A percentile compares a stretch with the other conserved stretches of the same genome.
Evolutionary conservation across 2,888 invertebrate species (phyloP).

Genomic region (Sesia apiformis): DNA sequence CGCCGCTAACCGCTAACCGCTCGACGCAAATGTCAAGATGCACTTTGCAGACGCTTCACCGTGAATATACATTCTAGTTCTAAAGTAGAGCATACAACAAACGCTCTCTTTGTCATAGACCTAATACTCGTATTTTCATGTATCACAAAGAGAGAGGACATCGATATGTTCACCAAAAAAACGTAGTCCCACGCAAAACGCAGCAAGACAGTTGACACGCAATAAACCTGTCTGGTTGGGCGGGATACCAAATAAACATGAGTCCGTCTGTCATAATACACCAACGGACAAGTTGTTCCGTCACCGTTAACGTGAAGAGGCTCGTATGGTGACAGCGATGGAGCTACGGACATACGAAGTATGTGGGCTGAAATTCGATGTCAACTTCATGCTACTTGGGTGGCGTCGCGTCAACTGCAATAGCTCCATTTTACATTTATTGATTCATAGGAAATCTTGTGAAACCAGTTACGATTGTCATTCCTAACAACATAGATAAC

Average conservation of each 20-base stretch:
- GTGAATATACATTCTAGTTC: neutral
- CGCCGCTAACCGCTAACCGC: conserved; percentile 17
- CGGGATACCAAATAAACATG: conserved; percentile 26
- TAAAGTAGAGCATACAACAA: too few relatives aligned
- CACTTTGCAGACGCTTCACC: conserved; percentile 28
- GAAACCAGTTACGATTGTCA: neutral
- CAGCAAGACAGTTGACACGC: conserved; percentile 21
- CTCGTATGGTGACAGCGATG: conserved; percentile 28
- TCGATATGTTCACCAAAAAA: neutral
- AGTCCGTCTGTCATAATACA: conserved; percentile 22
- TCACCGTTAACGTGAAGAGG: conserved; percentile 27
- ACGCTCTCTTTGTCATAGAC: too few relatives aligned
- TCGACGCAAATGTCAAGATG: conserved; percentile 4
- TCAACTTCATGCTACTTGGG: conserved; percentile 16
- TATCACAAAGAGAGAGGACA: too few relatives aligned
- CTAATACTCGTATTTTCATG: too few relatives aligned
- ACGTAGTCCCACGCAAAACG: conserved; percentile 24
- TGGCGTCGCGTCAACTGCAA: conserved; percentile 5
- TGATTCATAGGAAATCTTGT: neutral
- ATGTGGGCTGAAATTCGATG: conserved; percentile 14
- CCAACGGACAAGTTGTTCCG: conserved; percentile 23
- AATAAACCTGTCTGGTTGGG: conserved; percentile 33
- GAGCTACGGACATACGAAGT: neutral
- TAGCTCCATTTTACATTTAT: conserved; percentile 6
- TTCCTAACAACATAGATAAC: neutral